Evolutionary conservation across 2,797 vertebrate genomes (phyloP).

Genomic region (Helostoma temminkii): DNA sequence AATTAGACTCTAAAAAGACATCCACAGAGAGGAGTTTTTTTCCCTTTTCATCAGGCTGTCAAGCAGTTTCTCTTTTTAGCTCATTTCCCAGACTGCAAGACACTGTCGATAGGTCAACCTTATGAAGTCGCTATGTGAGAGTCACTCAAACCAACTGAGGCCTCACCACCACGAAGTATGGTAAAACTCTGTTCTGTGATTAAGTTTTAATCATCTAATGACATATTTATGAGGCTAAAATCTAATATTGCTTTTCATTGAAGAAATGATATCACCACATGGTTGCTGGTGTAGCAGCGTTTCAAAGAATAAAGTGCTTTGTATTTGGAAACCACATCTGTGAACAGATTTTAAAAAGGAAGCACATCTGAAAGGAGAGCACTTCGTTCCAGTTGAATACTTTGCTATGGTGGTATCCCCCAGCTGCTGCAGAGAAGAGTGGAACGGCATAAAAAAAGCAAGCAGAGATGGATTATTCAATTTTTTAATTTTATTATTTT

Average conservation of each 20-base stretch:
- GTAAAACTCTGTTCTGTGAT: constrained; percentile 32
- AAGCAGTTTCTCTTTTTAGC: constrained; percentile 41
- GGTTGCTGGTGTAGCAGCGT: constrained; percentile 7
- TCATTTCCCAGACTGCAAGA: constrained; percentile 49
- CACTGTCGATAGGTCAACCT: constrained; percentile 55
- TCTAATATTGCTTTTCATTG: constrained; percentile 52
- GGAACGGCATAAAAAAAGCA: neutral
- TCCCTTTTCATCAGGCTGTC: constrained; percentile 47
- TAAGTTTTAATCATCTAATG: constrained; percentile 55
- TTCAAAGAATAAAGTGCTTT: constrained; percentile 11
- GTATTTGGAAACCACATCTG: neutral
- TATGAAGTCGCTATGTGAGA: constrained; percentile 42
- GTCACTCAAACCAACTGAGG: constrained; percentile 45
- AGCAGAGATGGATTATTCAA: too few species aligned
- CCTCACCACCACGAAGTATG: constrained; percentile 21
- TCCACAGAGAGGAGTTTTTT: constrained; percentile 31
- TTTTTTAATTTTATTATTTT: neutral
- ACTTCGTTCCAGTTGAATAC: neutral
- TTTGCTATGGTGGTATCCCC: neutral
- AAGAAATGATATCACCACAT: constrained; percentile 15
- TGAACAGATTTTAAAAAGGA: constrained; percentile 10
- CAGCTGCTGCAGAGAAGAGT: neutral
- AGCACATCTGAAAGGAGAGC: neutral
- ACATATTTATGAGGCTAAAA: constrained; percentile 59
- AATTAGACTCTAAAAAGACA: constrained; percentile 42